These are phyloP conservation scores for Ophion slaviceki DNA, from an alignment of 2,888 invertebrate genomes.

Conservation along the genomic window DNA sequence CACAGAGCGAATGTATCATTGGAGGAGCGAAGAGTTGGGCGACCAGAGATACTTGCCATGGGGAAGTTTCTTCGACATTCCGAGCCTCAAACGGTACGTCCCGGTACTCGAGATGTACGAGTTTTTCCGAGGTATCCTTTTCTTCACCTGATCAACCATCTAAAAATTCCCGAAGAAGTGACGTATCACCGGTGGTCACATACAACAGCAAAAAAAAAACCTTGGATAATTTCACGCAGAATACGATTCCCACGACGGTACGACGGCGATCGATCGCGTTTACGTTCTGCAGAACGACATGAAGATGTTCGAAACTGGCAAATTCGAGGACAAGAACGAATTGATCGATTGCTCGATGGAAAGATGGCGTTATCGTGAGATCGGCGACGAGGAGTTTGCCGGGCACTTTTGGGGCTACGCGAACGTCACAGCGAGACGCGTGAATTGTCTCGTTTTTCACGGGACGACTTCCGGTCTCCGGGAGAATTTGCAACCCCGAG, in stretches of 20 bases:
- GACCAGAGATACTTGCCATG: conserved; percentile 89
- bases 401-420: conserved; percentile 90
- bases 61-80: conserved; percentile 93
- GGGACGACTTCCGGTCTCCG: conserved; percentile 89
- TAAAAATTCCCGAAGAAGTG: neutral
- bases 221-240: conserved; percentile 80
- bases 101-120: conserved; percentile 95
- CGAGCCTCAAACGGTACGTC: conserved; percentile 90
- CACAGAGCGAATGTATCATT: conserved; percentile 90
- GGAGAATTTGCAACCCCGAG: conserved; percentile 85
- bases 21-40: conserved; percentile 87
- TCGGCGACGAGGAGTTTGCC: conserved; percentile 81
- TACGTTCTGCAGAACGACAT: conserved; percentile 94
- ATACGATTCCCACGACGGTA: conserved; percentile 79
- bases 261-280: conserved; percentile 88
- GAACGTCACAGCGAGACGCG: conserved; percentile 87
- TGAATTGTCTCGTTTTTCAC: conserved; percentile 93
- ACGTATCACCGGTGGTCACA: neutral
- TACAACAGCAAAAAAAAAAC: neutral
- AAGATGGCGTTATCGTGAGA: conserved; percentile 74
- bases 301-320: conserved; percentile 92
- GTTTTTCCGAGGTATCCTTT: conserved; percentile 87
- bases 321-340: conserved; percentile 93
- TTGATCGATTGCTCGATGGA: conserved; percentile 84
- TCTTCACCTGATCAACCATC: neutral